These are phyloP conservation scores for Triplophysa siluroides DNA, from an alignment of 2,113 vertebrate species.

Conservation along the genomic window DNA sequence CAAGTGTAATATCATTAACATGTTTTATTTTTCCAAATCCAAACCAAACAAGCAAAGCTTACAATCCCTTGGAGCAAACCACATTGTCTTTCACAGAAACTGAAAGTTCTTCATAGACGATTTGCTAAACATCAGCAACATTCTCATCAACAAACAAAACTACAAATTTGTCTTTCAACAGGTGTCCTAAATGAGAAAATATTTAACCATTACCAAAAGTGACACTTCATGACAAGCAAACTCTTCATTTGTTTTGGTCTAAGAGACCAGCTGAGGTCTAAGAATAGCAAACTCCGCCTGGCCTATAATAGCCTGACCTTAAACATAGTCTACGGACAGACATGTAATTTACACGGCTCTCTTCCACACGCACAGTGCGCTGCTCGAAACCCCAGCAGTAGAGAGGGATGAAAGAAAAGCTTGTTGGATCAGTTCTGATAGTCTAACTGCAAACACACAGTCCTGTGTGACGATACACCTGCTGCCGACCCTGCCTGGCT, in stretches of 20 bases:
- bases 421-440: conserved; percentile 12
- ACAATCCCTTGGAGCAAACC: background rate
- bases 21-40: background rate
- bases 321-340: conserved; percentile 65
- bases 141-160: too few species aligned
- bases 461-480: conserved; percentile 27
- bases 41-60: background rate
- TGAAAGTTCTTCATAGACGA: too few species aligned
- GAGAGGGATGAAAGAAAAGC: conserved; percentile 16
- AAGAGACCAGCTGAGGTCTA: conserved; percentile 10
- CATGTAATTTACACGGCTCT: conserved; percentile 61
- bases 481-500: conserved; percentile 24
- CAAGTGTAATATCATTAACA: conserved; percentile 17
- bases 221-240: background rate
- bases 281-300: conserved; percentile 33
- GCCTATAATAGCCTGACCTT: conserved; percentile 56
- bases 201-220: too few species aligned
- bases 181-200: background rate
- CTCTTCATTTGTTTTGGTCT: conserved; percentile 53
- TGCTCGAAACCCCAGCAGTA: background rate
- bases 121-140: too few species aligned
- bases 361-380: conserved; percentile 2
- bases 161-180: background rate
- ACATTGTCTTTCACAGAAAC: background rate
- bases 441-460: conserved; percentile 8